phyloP scores from a whole-genome alignment of 2,888 invertebrate genomes.

The Vannuccia rotundouncinata region DNA sequence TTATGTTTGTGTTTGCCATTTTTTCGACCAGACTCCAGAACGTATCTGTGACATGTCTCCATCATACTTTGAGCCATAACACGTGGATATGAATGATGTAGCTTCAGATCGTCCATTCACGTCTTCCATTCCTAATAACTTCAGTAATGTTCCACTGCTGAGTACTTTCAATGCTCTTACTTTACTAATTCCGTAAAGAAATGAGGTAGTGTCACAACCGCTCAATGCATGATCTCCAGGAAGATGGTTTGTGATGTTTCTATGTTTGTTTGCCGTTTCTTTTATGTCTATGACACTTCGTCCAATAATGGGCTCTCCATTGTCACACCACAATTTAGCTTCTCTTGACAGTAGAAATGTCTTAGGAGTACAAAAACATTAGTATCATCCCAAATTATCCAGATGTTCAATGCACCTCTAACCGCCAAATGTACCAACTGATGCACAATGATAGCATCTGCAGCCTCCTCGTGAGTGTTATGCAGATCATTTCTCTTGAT shows the following conservation, averaged over 20 bases:
- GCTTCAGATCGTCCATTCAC: conserved; percentile 15
- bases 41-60: conserved; percentile 25
- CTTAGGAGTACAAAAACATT: not conserved
- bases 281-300: conserved; percentile 13
- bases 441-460: conserved; percentile 20
- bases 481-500: conserved; percentile 16
- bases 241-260: conserved; percentile 25
- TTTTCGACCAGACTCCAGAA: conserved; percentile 30
- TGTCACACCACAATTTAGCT: not conserved
- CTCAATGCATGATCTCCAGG: not conserved
- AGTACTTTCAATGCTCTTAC: not conserved
- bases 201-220: conserved; percentile 27
- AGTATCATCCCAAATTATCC: not conserved
- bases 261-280: conserved; percentile 12
- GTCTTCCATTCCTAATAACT: conserved; percentile 24
- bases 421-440: conserved; percentile 12
- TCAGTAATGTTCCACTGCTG: not conserved
- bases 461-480: conserved; percentile 24
- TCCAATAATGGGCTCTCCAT: not conserved
- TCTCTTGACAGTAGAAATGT: not conserved
- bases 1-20: conserved; percentile 1
- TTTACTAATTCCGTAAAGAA: conserved; percentile 6
- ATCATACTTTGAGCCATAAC: conserved; percentile 16
- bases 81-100: conserved; percentile 21
- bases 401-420: not conserved